Evolutionary conservation across 2,888 invertebrate species (phyloP).

Genomic region (Cerastis rubricosa): DNA sequence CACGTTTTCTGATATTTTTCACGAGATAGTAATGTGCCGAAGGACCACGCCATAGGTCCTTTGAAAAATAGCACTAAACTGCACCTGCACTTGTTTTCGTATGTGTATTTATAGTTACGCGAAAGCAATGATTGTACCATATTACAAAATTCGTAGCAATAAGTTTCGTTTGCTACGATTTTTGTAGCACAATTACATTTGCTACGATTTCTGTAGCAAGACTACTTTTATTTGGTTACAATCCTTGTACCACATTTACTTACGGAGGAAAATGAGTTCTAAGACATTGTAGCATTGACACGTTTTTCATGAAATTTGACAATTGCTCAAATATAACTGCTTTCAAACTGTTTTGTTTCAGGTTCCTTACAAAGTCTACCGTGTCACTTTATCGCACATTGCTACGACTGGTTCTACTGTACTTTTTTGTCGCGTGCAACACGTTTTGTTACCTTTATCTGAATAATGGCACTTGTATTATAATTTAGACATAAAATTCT

Average conservation of each 20-base stretch:
- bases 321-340: background rate
- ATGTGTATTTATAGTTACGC: background rate
- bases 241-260: background rate
- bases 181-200: conserved; percentile 24
- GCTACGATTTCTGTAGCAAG: conserved; percentile 23
- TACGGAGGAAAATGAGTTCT: background rate
- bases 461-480: conserved; percentile 54
- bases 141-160: conserved; percentile 45
- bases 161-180: conserved; percentile 30
- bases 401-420: conserved; percentile 26
- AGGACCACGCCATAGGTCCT: conserved; percentile 16
- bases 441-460: conserved; percentile 30
- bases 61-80: background rate
- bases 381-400: background rate
- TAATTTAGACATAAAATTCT: conserved; percentile 66
- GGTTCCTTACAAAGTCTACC: background rate
- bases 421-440: background rate
- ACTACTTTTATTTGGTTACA: background rate
- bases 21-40: conserved; percentile 30
- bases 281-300: background rate
- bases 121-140: background rate
- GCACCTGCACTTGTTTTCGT: background rate
- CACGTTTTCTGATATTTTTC: conserved; percentile 51
- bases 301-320: background rate
- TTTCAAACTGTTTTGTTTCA: background rate